phyloP scores from a whole-genome alignment of 2,113 vertebrate species.

The Cololabis saira region DNA sequence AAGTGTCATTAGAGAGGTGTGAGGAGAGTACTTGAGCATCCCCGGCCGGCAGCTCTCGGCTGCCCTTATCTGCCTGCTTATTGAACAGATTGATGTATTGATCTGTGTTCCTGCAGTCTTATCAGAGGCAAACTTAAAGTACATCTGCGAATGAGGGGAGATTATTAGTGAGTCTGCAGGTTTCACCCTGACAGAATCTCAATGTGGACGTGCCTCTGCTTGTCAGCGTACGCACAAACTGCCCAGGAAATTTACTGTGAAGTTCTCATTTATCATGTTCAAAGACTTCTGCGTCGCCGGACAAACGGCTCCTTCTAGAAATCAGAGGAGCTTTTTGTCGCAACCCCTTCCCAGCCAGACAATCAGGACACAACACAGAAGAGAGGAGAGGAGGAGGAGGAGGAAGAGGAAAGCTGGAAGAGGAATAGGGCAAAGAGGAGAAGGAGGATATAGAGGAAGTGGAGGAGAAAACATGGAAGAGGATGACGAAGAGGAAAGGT shows the following conservation, averaged over 20 bases:
- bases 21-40: conserved; percentile 34
- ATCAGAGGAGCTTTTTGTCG: conserved; percentile 25
- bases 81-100: conserved; percentile 73
- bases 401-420: too few species aligned
- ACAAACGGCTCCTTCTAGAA: conserved; percentile 11
- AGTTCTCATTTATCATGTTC: conserved; percentile 22
- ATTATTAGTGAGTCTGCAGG: conserved; percentile 54
- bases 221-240: conserved; percentile 29
- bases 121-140: conserved; percentile 68
- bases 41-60: conserved; percentile 22
- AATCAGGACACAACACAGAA: neutral
- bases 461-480: neutral
- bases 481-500: neutral
- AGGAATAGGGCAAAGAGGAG: neutral
- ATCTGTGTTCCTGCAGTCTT: conserved; percentile 58
- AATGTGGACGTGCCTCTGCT: conserved; percentile 31
- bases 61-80: conserved; percentile 63
- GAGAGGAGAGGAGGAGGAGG: neutral
- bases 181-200: conserved; percentile 62
- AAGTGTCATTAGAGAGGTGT: conserved; percentile 46
- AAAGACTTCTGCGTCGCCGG: conserved; percentile 2
- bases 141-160: conserved; percentile 59
- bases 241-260: conserved; percentile 39
- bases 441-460: neutral
- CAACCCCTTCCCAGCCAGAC: neutral